phyloP scores from a whole-genome alignment of 2,797 vertebrate genomes.

The Tapirus indicus region DNA sequence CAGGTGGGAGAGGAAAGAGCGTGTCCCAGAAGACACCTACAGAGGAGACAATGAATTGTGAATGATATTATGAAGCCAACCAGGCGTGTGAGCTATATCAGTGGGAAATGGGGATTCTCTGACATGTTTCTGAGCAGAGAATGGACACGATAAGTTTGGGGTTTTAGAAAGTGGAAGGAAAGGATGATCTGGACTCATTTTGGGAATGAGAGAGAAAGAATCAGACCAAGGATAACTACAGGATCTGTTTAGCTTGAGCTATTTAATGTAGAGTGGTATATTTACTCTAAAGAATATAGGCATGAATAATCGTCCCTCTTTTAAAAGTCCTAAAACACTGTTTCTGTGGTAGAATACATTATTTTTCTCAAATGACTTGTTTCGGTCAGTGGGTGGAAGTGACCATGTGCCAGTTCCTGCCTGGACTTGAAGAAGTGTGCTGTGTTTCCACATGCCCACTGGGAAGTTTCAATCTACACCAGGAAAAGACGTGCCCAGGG shows the following conservation, averaged over 20 bases:
- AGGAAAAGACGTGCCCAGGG: not conserved
- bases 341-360: not conserved
- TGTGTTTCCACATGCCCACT: not conserved
- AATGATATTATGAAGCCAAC: not conserved
- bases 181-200: not conserved
- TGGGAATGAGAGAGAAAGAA: not conserved
- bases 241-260: not conserved
- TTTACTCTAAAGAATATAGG: not conserved
- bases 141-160: not conserved
- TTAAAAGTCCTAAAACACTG: not conserved
- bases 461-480: not conserved
- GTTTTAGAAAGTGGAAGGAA: not conserved
- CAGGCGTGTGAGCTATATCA: not conserved
- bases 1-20: not conserved
- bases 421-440: not conserved
- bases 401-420: not conserved
- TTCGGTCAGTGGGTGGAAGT: not conserved
- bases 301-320: not conserved
- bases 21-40: fast-evolving
- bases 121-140: not conserved
- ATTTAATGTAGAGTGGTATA: not conserved
- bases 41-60: not conserved
- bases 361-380: not conserved
- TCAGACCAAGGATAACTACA: not conserved
- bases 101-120: not conserved